phyloP scores from a whole-genome alignment of 1,140 invertebrate species.

The Ladona fulva region DNA sequence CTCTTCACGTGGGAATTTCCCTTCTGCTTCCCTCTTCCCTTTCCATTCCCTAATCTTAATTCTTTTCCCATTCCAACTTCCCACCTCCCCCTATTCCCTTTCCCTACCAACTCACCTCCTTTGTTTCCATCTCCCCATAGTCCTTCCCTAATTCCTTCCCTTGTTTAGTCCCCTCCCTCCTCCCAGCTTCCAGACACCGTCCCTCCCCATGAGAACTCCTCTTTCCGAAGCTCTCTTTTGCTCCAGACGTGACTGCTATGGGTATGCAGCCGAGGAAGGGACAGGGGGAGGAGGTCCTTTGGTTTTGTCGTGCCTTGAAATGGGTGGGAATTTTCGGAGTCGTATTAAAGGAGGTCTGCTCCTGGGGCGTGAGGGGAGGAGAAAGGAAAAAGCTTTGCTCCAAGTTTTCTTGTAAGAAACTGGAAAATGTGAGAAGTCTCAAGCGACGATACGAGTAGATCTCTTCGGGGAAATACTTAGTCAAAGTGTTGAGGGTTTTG shows the following conservation, averaged over 20 bases:
- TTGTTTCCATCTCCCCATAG: neutral
- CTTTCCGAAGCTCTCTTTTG: neutral
- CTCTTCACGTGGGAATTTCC: neutral
- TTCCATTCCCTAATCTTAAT: neutral
- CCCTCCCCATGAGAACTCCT: neutral
- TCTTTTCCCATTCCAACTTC: neutral
- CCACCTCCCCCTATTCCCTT: neutral
- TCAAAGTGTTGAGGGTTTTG: neutral
- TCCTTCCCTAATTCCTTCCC: neutral
- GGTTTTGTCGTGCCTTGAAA: neutral
- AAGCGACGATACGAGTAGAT: neutral
- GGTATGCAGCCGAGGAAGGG: neutral
- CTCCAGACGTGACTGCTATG: neutral
- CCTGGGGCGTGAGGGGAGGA: too few species aligned
- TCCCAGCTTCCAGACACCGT: neutral
- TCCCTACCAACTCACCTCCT: neutral
- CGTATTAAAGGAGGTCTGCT: too few species aligned
- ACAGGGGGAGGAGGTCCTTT: neutral
- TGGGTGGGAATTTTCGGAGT: neutral
- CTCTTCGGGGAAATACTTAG: slow-evolving; percentile 5
- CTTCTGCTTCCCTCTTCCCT: neutral
- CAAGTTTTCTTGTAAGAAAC: neutral
- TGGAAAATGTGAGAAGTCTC: neutral
- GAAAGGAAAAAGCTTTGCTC: neutral
- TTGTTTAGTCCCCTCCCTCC: neutral